A percentile compares a stretch with the other conserved stretches of the same genome.
Evolutionary conservation across 2,113 vertebrate genomes (phyloP).

Genomic region (Agelaius phoeniceus): DNA sequence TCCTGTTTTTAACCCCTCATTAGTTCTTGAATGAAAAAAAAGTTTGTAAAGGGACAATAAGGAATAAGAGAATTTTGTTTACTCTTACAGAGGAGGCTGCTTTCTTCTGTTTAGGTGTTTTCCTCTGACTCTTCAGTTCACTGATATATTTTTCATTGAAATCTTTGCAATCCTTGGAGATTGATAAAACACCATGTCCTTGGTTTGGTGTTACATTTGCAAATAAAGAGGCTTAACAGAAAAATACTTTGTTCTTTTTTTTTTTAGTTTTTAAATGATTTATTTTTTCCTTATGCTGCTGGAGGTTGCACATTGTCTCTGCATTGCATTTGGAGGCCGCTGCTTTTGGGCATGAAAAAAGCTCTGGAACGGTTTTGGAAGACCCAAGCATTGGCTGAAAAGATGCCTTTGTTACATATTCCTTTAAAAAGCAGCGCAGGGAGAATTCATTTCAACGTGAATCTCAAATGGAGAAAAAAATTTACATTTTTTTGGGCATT

Average conservation of each 20-base stretch:
- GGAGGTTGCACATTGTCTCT: not conserved
- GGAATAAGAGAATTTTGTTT: not conserved
- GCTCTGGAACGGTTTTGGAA: not conserved
- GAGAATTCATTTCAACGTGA: not conserved
- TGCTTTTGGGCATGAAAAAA: not conserved
- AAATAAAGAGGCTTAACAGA: not conserved
- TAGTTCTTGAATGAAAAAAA: not conserved
- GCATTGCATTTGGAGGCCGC: not conserved
- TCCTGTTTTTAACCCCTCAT: not conserved
- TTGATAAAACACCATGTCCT: not conserved
- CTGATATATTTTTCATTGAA: not conserved
- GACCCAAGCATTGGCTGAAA: not conserved
- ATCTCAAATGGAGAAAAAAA: not conserved
- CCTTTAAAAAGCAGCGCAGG: not conserved
- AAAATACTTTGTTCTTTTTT: not conserved
- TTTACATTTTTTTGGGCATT: not conserved
- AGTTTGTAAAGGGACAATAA: not conserved
- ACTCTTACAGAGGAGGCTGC: not conserved
- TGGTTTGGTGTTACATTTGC: not conserved
- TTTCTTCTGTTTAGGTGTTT: not conserved
- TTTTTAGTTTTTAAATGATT: not conserved
- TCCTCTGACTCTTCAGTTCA: not conserved
- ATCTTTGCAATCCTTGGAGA: not conserved
- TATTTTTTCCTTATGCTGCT: not conserved
- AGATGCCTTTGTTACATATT: not conserved